Percentiles rank a stretch among this genome's conserved stretches.
These are phyloP conservation scores for Acrocephalus kingi DNA, from an alignment of 2,113 vertebrate species.

Conservation along the genomic window DNA sequence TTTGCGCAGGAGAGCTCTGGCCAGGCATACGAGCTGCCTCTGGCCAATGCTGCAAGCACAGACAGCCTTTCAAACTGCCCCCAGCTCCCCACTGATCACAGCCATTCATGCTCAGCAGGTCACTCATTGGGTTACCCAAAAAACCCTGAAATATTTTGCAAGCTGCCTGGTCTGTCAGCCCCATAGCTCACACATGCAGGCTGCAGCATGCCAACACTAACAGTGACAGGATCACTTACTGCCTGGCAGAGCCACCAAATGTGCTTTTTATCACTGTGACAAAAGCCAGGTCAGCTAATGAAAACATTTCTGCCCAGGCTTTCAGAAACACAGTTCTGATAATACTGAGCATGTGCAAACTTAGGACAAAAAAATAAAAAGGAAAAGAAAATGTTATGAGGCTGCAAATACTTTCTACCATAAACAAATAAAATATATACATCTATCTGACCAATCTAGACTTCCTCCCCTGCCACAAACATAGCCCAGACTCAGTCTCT, in stretches of 20 bases:
- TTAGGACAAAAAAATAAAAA: background rate
- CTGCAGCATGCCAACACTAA: background rate
- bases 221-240: rapidly evolving
- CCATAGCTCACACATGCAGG: rapidly evolving
- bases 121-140: rapidly evolving
- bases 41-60: constrained; percentile 85
- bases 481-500: background rate
- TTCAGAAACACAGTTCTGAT: background rate
- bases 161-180: background rate
- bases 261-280: background rate
- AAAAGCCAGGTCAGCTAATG: background rate
- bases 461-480: background rate
- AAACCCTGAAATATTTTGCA: background rate
- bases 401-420: background rate
- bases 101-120: background rate
- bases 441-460: background rate
- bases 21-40: constrained; percentile 92
- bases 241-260: background rate
- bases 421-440: background rate
- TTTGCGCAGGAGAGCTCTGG: constrained; percentile 92
- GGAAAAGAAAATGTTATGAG: background rate
- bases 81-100: background rate
- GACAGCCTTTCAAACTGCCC: background rate
- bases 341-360: background rate
- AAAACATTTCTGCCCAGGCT: background rate